Base-by-base conservation (phyloP, 2,113 vertebrate genomes). In the Melierax canorus region DNA sequence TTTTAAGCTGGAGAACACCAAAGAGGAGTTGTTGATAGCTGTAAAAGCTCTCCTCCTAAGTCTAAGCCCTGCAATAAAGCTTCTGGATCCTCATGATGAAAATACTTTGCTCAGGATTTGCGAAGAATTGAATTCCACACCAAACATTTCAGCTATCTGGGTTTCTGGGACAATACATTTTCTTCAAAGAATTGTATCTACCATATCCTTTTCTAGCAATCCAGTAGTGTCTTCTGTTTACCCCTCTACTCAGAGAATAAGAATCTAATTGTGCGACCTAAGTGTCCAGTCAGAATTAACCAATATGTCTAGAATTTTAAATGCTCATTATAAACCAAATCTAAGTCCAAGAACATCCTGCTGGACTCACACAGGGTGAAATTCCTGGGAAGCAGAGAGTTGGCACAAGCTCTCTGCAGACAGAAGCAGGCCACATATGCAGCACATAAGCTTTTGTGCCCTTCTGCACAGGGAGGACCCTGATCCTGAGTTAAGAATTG, bases 341-440 rank as follows among this genome's bases (percentile, higher is more conserved):
- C 69, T 43, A 93, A 94, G 93, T 96, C 94, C 96, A 97, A 96
- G 94, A 94, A 97, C 94, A 90, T 95, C 90, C 90, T 86, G 87
- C 87, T 97, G 92, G 85, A 95, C 81, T 93, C 62, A 34, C 77
- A 93, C 74, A 69, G 85, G 81, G 45, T 76, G 84, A 90, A 97
- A 97, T 96, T 96, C 90, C 74, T 96, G 94, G 74, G 87, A 94
- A 97, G 90, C 85, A 82, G 74, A 93, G 92, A 22, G 8, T 4
- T 96, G 93, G 90, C 94, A 85, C 66, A 58, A 67, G 83, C 51
- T 88, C 79, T 63, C 64, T 82, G 74, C 62, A 95, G 96, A 78
- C 81, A 93, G 90, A 77, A 92, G 90, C 84, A 91, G 87, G 66
- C 34, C 84, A 94, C 45, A 85, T 39, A 51, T 2, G 20, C 66